These are phyloP conservation scores for Drosophila fulvimacula DNA, from an alignment of 2,888 invertebrate species.

Conservation along the genomic window DNA sequence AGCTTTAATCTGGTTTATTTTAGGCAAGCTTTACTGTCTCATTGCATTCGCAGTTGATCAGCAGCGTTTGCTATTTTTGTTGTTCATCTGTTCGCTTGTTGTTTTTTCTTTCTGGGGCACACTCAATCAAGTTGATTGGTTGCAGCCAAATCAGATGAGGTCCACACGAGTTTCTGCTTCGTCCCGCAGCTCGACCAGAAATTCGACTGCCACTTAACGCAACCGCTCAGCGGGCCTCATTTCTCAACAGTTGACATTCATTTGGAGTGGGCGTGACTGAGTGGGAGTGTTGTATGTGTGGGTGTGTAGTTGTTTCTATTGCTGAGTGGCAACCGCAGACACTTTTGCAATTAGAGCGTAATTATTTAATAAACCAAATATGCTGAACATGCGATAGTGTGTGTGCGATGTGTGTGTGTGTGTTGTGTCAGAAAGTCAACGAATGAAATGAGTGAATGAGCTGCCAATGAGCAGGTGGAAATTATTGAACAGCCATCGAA, in stretches of 20 bases:
- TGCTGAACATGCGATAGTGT: slow-evolving; percentile 20
- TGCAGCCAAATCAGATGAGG: slow-evolving; percentile 41
- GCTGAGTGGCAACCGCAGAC: slow-evolving; percentile 58
- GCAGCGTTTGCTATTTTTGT: slow-evolving; percentile 14
- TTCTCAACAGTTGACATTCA: slow-evolving; percentile 54
- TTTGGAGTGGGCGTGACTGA: slow-evolving; percentile 30
- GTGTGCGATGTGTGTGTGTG: slow-evolving; percentile 22
- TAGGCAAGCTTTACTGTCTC: slow-evolving; percentile 31
- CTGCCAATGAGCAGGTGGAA: slow-evolving; percentile 31
- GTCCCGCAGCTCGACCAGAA: not conserved
- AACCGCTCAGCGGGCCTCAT: slow-evolving; percentile 44
- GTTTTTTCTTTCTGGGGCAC: slow-evolving; percentile 41
- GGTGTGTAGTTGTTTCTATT: slow-evolving; percentile 31
- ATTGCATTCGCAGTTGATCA: slow-evolving; percentile 20
- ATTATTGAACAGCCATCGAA: slow-evolving; percentile 54
- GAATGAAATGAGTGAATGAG: slow-evolving; percentile 49
- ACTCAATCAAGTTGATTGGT: slow-evolving; percentile 72
- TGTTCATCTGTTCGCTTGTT: slow-evolving; percentile 21
- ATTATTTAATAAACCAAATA: slow-evolving; percentile 79
- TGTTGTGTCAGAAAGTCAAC: slow-evolving; percentile 49
- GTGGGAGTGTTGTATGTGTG: slow-evolving; percentile 9
- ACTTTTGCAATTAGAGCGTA: slow-evolving; percentile 80
- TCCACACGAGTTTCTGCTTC: slow-evolving; percentile 3
- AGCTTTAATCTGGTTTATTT: not conserved
- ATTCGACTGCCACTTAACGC: slow-evolving; percentile 35